Evolutionary conservation across 2,797 vertebrate genomes (phyloP), one percentile per base, ranked within the genome.

Genomic region (Meda fulgida): DNA sequence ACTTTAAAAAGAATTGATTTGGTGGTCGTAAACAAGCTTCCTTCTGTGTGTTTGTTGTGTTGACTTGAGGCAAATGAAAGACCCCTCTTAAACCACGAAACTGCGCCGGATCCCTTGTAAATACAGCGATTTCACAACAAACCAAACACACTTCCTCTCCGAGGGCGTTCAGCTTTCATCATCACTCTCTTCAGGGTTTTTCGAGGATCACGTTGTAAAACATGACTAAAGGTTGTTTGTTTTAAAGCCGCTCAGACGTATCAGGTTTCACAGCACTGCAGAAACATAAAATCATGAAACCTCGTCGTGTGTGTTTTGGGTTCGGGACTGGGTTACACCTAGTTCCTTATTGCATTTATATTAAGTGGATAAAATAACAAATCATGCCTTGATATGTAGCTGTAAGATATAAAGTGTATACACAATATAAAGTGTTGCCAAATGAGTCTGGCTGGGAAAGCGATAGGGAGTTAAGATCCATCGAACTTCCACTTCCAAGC

Each of bases 201-300:
- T 60, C 75, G 77, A 81, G 67, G n/a, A 79, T 80, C 77, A 48
- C 58, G 88, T n/a, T 66, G 89, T 67, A 69, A 88, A 89, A 89
- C 21, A 80, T 70, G 80, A 63, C 77, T 65, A 85, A 89, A 86
- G 80, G 53, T 36, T 36, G 88, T 89, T 89, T 89, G 88, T 88
- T 88, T n/a, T 88, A 67, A 75, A 29, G 53, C 55, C 21, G 58
- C 43, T 65, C 43, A 29, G n/a, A 63, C 29, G 36, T 84, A 70
- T 60, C 26, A 29, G 76, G 6, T 66, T 66, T 79, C 58, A 67
- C 69, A 85, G 89, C 91, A 93, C 93, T 94, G 93, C 91, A 90
- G 89, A 85, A n/a, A 87, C 89, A 90, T 94, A 93, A n/a, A 94
- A 94, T 94, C 92, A 93, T 29, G 60, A 10, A 85, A 84, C 73